Evolutionary conservation across 2,113 vertebrate species (phyloP), one percentile per base, ranked within the genome.

Genomic region (Edolisoma coerulescens): DNA sequence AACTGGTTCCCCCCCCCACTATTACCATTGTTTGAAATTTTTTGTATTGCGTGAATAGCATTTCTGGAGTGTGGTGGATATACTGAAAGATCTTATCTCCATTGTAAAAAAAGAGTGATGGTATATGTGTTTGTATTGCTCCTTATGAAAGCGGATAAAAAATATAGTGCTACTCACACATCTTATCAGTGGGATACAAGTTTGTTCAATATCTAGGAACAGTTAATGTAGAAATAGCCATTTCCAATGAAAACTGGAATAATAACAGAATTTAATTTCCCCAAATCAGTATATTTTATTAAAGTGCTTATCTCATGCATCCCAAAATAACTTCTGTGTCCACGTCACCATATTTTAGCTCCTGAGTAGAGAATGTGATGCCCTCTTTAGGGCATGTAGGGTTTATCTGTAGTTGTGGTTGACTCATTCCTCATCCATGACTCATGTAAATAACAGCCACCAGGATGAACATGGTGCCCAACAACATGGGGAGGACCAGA

Each of bases 11-110:
- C 65, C 16, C 18, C 5, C 12, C 32, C 39, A 39, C 47, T 71
- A 27, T 84, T 96, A 78, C 16, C 37, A 60, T 84, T 88, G 24
- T 91, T 96, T 44, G 73, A 83, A 45, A 20, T 78, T 93, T 94
- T 97, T 67, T 81, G 4, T 93, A 63, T 41, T 80, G 7, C 84
- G 57, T 73, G 42, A 92, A 94, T 28, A 78, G 77, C 76, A 88
- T 49, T 79, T 92, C 82, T 80, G 63, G 73, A 57, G 37, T 49
- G 49, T 78, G 26, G 27, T 87, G 24, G 13, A 57, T 68, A 41
- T 57, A 59, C 26, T 78, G 53, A 52, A 74, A 75, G 42, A 42
- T 70, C 41, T 78, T 73, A 74, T 76, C 75, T 53, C 22, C 7
- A 44, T 16, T 24, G 39, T 44, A 22, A 52, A 67, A 42, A 27